Evolutionary conservation across 2,888 invertebrate genomes (phyloP).

Genomic region (Dexiosoma caninum): DNA sequence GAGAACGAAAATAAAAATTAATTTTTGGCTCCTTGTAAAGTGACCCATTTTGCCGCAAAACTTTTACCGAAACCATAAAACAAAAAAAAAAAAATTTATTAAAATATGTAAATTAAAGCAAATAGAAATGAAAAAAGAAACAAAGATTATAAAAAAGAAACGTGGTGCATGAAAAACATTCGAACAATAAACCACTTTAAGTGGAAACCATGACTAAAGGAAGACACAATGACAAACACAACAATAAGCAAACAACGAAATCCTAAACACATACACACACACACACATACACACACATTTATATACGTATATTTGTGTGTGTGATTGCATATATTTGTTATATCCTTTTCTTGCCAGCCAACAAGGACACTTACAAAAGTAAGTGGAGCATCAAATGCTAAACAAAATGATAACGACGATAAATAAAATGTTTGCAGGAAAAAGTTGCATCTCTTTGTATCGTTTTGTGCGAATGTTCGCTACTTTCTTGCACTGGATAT

Average conservation of each 20-base stretch:
- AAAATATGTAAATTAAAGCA: conserved; percentile 36
- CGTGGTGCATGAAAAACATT: conserved; percentile 16
- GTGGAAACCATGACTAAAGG: conserved; percentile 41
- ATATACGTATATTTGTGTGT: no score
- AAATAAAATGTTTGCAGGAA: conserved; percentile 14
- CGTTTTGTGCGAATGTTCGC: not conserved
- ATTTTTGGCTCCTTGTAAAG: not conserved
- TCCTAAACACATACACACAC: not conserved
- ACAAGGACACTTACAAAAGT: conserved; percentile 44
- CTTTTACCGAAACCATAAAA: conserved; percentile 10
- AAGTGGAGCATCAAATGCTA: conserved; percentile 34
- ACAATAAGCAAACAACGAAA: not conserved
- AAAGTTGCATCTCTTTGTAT: not conserved
- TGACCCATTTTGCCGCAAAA: conserved; percentile 9
- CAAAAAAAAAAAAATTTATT: not conserved
- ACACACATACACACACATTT: no score
- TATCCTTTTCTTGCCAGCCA: not conserved
- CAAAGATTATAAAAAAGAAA: not conserved
- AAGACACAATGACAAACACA: conserved; percentile 19
- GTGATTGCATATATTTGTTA: not conserved
- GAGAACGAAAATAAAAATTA: no score
- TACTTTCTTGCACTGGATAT: not conserved
- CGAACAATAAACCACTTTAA: conserved; percentile 47
- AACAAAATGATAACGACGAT: conserved; percentile 33
- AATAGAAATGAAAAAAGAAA: not conserved